Evolutionary conservation across 1,140 invertebrate species (phyloP).

Genomic region (Drosophila setifemur): DNA sequence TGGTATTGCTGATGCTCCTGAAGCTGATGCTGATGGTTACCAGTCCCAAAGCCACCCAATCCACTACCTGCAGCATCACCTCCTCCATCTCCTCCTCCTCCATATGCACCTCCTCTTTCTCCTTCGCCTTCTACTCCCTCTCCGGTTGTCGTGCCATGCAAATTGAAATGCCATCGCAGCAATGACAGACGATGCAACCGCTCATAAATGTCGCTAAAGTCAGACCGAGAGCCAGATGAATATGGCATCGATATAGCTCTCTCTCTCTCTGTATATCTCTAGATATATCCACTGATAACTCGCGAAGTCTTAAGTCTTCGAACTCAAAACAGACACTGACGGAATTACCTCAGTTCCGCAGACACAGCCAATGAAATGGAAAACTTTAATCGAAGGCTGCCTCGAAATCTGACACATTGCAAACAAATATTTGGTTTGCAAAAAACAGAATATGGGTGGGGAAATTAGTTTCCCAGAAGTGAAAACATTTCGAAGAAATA

Average conservation of each 20-base stretch:
- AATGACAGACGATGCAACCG: conserved; percentile 46
- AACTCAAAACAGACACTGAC: conserved; percentile 23
- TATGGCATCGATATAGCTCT: conserved; percentile 14
- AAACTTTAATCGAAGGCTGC: conserved; percentile 17
- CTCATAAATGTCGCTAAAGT: conserved; percentile 25
- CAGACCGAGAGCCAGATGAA: conserved; percentile 7
- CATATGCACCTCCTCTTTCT: background rate
- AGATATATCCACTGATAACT: background rate
- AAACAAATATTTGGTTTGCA: background rate
- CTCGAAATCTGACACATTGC: conserved; percentile 6
- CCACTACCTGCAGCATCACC: background rate
- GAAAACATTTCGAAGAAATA: background rate
- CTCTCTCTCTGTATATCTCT: background rate
- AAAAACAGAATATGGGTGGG: too few species aligned
- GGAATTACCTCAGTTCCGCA: too few species aligned
- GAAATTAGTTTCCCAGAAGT: background rate
- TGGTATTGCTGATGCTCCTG: conserved; percentile 9
- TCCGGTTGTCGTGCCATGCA: conserved; percentile 21
- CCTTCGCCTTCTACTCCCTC: background rate
- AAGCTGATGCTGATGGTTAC: conserved; percentile 13
- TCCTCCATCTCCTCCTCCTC: background rate
- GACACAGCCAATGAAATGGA: conserved; percentile 4
- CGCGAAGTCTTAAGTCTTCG: conserved; percentile 21
- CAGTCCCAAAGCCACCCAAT: background rate
- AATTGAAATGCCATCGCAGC: conserved; percentile 61